A percentile compares a stretch with the other conserved stretches of the same genome.
These are phyloP conservation scores for Cygnus olor DNA, from an alignment of 2,797 vertebrate species.

Conservation along the genomic window DNA sequence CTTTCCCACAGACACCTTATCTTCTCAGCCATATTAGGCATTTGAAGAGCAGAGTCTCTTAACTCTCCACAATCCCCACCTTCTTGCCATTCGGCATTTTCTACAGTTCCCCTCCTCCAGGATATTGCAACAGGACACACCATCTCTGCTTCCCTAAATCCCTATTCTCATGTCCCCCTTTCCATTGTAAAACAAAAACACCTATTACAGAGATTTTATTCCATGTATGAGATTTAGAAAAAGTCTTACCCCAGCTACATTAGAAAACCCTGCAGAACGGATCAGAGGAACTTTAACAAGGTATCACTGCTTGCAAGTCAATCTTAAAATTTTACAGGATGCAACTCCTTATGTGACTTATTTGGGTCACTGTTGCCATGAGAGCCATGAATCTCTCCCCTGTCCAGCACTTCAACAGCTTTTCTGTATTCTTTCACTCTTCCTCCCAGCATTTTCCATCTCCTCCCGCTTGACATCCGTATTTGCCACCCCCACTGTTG, in stretches of 20 bases:
- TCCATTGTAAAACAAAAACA: not conserved
- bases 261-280: not conserved
- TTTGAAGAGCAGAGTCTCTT: not conserved
- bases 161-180: not conserved
- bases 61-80: not conserved
- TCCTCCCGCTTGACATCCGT: not conserved
- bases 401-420: not conserved
- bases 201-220: not conserved
- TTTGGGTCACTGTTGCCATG: not conserved
- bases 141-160: not conserved
- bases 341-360: not conserved
- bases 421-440: not conserved
- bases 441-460: not conserved
- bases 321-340: not conserved
- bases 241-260: not conserved
- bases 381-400: not conserved
- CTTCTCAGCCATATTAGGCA: not conserved
- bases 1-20: not conserved
- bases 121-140: not conserved
- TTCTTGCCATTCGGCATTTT: not conserved
- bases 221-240: not conserved
- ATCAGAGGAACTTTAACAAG: not conserved
- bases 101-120: not conserved
- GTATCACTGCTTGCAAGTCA: not conserved
- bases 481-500: rapidly evolving